A percentile compares a stretch with the other conserved stretches of the same genome.
Conservation (phyloP, 2,113 vertebrate genomes). For the Ptyas mucosa region DNA sequence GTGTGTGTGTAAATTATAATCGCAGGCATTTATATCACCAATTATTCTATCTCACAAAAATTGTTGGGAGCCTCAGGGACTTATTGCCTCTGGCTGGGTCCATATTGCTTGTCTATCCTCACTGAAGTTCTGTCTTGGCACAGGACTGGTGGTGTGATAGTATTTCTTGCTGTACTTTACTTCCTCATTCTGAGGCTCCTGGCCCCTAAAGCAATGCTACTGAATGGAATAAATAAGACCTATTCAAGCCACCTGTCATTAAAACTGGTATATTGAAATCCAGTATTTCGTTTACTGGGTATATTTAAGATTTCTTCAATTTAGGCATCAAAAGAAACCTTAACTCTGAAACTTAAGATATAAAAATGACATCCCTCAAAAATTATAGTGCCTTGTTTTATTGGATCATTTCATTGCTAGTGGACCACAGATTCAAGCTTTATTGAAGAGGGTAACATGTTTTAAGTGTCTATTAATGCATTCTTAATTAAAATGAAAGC, state of each 20-base stretch:
- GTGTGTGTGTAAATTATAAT: background rate
- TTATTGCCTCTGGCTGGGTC: background rate
- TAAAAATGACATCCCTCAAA: conserved; percentile 60
- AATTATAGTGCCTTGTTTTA: conserved; percentile 50
- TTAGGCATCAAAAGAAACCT: conserved; percentile 47
- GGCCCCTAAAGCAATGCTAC: background rate
- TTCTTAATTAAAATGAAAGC: conserved; percentile 65
- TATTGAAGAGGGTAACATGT: conserved; percentile 60
- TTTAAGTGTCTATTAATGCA: conserved; percentile 64
- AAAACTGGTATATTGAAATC: background rate
- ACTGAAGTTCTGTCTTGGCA: background rate
- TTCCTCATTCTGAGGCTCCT: background rate
- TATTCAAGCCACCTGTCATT: conserved; percentile 6
- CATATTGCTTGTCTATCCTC: background rate
- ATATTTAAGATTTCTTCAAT: conserved; percentile 34
- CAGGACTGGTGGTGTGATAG: background rate
- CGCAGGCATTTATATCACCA: background rate
- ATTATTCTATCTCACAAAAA: background rate
- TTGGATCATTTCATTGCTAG: conserved; percentile 58
- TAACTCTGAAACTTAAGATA: conserved; percentile 57
- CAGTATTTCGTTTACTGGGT: conserved; percentile 39
- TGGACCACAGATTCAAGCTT: conserved; percentile 54
- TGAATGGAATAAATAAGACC: conserved; percentile 15
- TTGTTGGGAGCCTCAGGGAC: background rate
- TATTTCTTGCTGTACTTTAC: background rate